Conservation (phyloP, 1,140 invertebrate species). For the Linepithema humile region DNA sequence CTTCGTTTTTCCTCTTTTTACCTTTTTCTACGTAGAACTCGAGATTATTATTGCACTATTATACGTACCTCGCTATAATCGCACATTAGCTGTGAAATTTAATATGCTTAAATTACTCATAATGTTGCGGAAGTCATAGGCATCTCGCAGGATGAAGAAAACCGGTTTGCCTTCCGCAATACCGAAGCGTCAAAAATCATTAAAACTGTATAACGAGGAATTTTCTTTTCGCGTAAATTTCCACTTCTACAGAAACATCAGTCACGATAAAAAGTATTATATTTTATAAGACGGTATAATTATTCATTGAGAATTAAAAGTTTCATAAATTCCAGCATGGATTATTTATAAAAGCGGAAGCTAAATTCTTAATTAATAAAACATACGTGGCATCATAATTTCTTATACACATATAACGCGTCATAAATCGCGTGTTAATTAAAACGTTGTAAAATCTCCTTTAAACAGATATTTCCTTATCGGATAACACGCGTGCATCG, state of each 20-base stretch:
- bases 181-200: neutral
- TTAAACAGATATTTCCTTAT: constrained; percentile 4
- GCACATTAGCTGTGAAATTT: neutral
- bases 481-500: neutral
- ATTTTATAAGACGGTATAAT: neutral
- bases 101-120: neutral
- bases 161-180: neutral
- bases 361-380: neutral
- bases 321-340: neutral
- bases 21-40: neutral
- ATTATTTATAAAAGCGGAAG: neutral
- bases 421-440: neutral
- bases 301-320: neutral
- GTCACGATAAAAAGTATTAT: neutral
- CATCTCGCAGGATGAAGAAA: neutral
- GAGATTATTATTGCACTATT: neutral
- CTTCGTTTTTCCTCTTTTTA: neutral
- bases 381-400: neutral
- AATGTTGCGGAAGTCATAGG: neutral
- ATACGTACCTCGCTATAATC: neutral
- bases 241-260: neutral
- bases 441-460: neutral
- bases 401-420: neutral
- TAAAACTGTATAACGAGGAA: neutral
- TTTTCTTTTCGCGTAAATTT: neutral